Base-by-base conservation (phyloP, 2,797 vertebrate species). In the Valencia hispanica region DNA sequence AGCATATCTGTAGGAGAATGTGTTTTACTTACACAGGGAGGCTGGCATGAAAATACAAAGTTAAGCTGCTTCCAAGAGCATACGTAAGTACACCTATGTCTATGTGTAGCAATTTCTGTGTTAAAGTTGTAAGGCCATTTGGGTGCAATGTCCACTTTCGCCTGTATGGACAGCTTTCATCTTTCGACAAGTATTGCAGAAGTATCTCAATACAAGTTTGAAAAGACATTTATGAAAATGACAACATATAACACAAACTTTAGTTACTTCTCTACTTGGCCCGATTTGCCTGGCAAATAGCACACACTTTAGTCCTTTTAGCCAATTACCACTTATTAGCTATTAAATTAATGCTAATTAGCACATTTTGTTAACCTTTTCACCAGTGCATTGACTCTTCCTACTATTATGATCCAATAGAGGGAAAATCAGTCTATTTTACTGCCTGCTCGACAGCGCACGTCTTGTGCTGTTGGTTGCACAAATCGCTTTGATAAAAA, bases 1-100 rank as follows among this genome's bases (percentile, higher is more conserved):
- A 68, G 51, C 59, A 34, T 53, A 66, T 80, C 66, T 77, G 45
- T 51, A 43, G 71, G 79, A 72, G 66, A 84, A 71, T n/a, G 72
- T 25, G 18, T 50, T 82, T 34, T 69, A 81, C 78, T 69, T 9
- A 43, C 36, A 70, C 12, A 18, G 9, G 45, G 36, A 73, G 72
- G 48, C 27, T 81, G 47, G 17, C 45, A 80, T 25, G 17, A 65
- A 80, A 78, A 75, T 48, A 45, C 32, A 70, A 25, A 74, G 79
- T 68, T 47, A 77, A 73, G 51, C 9, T 51, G 41, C 47, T 47
- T n/a, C 34, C 11, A 66, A 47, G 61, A 72, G 15, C 39, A 77
- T 32, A 39, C 30, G 30, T 14, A 6, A 25, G 20, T 10, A 50
- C 27, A n/a, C 59, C 34, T 30, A 34, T 39, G 36, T 57, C 36